Base-by-base conservation (phyloP, 2,113 vertebrate species). In the Ahaetulla prasina region DNA sequence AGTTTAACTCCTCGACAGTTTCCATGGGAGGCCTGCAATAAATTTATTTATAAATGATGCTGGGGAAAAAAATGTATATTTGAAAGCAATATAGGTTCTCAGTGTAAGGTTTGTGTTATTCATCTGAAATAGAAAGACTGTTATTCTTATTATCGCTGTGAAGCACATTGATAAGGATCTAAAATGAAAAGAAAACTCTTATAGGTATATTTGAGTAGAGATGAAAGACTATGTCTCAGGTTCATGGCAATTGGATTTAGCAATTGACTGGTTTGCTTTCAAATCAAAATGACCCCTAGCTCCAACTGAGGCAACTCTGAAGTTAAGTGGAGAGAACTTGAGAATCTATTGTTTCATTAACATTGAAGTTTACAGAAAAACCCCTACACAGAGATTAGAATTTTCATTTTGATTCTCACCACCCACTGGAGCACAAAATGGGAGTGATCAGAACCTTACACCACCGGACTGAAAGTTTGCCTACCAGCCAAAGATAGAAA, bases 31-130 rank as follows among this genome's bases (percentile, higher is more conserved):
- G 89, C 50, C 90, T 0, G 74, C 88, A 96, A 92, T 95, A 93
- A 88, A 95, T 96, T 94, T 95, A 93, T 91, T 80, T 96, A 95
- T 95, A 84, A 92, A 55, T 88, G 94, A 95, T 49, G 93, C 94
- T 92, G 93, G 95, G 95, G 95, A 87, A 93, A 63, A 95, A 96
- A 95, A 94, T 92, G 43, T 94, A 55, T 95, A 95, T 95, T 92
- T 89, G 27, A 43, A 84, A 88, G 12, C 30, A 30, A 2, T 39
- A 89, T 54, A 84, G 12, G 3, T 47, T 87, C 39, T 35, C 63
- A 92, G 10, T 88, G 18, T 45, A 47, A 86, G 23, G n/a, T 91
- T 55, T 91, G 74, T 85, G 39, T 16, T 27, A n/a, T 8, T 47
- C 43, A 12, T 30, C n/a, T 88, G 84, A 11, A 16, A 91, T 60